Conservation (phyloP, 2,888 invertebrate genomes). For the Serrognathus titanus region DNA sequence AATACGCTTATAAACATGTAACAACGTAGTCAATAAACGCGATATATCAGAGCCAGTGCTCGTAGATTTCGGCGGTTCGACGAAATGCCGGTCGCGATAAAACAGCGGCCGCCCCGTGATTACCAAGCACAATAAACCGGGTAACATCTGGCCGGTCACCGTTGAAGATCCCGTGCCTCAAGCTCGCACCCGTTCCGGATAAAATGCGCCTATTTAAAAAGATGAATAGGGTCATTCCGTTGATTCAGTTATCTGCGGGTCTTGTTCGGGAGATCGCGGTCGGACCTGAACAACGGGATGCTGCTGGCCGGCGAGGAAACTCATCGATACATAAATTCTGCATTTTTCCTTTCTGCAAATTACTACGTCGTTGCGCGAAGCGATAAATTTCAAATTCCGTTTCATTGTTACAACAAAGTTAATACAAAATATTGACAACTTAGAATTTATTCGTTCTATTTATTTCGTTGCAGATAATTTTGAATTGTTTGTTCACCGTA, state of each 20-base stretch:
- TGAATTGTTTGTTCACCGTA: too few species aligned
- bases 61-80: neutral
- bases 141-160: conserved; percentile 32
- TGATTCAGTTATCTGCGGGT: conserved; percentile 60
- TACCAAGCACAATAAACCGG: conserved; percentile 43
- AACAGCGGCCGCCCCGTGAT: conserved; percentile 43
- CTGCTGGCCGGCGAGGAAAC: neutral
- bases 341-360: neutral
- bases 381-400: neutral
- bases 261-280: neutral
- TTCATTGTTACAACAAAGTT: neutral
- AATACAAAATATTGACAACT: neutral
- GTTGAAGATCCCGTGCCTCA: conserved; percentile 25
- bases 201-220: conserved; percentile 53
- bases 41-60: neutral
- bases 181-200: conserved; percentile 17
- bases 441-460: too few species aligned
- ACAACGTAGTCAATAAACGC: neutral
- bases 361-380: neutral
- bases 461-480: too few species aligned
- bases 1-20: neutral
- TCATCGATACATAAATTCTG: neutral
- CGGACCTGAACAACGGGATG: neutral
- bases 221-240: conserved; percentile 63
- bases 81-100: conserved; percentile 19